Percentiles rank a stretch among this genome's conserved stretches.
These are phyloP conservation scores for Rhodophaea formosa DNA, from an alignment of 2,888 invertebrate genomes.

Conservation along the genomic window DNA sequence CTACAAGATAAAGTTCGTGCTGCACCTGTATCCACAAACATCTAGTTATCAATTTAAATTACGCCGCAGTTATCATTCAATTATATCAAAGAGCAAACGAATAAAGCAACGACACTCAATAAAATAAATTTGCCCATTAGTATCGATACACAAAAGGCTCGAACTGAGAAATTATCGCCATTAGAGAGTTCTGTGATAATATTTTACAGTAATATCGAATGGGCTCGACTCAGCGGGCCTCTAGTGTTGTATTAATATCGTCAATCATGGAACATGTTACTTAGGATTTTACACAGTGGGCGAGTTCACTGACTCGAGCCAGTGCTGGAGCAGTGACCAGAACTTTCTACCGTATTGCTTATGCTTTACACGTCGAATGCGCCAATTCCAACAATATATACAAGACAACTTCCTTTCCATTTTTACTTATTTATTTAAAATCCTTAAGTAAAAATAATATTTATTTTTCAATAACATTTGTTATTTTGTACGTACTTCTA, in stretches of 20 bases:
- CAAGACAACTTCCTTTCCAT: too few relatives aligned
- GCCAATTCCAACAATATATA: too few relatives aligned
- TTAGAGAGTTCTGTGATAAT: conserved; percentile 33
- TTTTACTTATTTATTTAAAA: too few relatives aligned
- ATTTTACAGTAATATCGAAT: conserved; percentile 9
- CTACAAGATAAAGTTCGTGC: not conserved
- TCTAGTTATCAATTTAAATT: not conserved
- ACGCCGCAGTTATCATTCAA: not conserved
- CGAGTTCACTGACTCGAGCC: not conserved
- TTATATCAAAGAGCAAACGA: not conserved
- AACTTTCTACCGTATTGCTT: too few relatives aligned
- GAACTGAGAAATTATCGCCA: conserved; percentile 69
- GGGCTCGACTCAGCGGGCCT: conserved; percentile 38
- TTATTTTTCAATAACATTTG: too few relatives aligned
- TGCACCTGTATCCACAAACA: not conserved
- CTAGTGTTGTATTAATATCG: conserved; percentile 11
- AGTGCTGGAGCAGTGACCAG: not conserved
- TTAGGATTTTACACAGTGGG: not conserved
- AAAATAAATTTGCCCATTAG: conserved; percentile 39
- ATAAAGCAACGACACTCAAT: not conserved
- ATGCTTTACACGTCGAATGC: too few relatives aligned
- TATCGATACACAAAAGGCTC: conserved; percentile 46
- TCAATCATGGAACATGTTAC: conserved; percentile 20
- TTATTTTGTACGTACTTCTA: too few relatives aligned
- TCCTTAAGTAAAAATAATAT: too few relatives aligned